Evolutionary conservation across 2,113 vertebrate genomes (phyloP), one percentile per base, ranked within the genome.

Genomic region (Silurus asotus): DNA sequence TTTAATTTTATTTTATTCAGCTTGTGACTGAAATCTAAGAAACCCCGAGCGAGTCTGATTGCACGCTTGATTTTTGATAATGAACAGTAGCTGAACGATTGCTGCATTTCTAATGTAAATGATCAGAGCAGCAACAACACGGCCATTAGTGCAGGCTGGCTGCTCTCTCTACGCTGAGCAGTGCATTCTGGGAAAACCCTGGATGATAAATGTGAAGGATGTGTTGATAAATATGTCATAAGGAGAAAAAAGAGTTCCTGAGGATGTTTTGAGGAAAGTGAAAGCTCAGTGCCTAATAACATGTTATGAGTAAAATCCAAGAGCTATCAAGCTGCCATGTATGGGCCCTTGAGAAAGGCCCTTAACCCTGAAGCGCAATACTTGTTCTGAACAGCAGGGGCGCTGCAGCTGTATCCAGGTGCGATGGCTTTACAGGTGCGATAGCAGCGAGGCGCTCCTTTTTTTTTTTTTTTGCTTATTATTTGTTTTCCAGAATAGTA

Each of bases 131-230:
- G 91, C 91, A 89, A 82, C 90, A 92, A 94, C 89, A 76, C 89
- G 87, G 90, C 93, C 91, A 94, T 94, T 93, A 94, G 92, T 90
- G 89, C 91, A 90, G 92, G 90, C 92, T 93, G 90, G 90, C 92
- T 93, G 92, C 92, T 92, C 91, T 92, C 91, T 92, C 87, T 19
- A 85, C 88, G 80, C 87, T 84, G 77, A n/a, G 87, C 92, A 90
- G 90, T 88, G 94, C 88, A 92, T 85, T 85, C 25, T 91, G 92
- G 92, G 93, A 86, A 45, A 85, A 82, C 13, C 37, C 5, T 11
- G 53, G 17, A 78, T 89, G 91, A 93, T 91, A 87, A 92, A 93
- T 93, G 91, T 84, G 87, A 89, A 86, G 88, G 87, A 87, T 82
- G 84, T 79, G 91, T 89, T 90, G 85, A 88, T 84, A 20, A 89